Conservation (phyloP, 2,888 invertebrate genomes). For the Onthophagus sagittarius region DNA sequence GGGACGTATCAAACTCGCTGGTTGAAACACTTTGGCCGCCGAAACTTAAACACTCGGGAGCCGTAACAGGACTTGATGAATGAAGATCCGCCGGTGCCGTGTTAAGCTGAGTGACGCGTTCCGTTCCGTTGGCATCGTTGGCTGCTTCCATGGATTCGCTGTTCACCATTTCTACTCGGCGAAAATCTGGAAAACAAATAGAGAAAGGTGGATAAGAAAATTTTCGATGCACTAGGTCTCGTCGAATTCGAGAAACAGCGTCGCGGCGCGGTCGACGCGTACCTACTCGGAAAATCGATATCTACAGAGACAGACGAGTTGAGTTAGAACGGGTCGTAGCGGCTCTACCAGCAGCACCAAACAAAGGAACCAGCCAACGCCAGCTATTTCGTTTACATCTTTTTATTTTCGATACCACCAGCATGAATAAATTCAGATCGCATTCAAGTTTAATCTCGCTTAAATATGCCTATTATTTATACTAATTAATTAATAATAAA, state of each 20-base stretch:
- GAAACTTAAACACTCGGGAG: conserved; percentile 30
- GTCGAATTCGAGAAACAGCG: not conserved
- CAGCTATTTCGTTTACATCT: not conserved
- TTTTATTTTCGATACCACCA: not conserved
- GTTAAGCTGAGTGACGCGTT: conserved; percentile 35
- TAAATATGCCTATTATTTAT: too few species aligned
- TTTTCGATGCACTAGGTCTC: not conserved
- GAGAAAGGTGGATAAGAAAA: too few species aligned
- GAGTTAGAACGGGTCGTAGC: not conserved
- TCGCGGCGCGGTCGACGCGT: not conserved
- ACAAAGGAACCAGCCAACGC: not conserved
- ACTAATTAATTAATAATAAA: too few species aligned
- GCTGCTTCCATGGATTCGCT: conserved; percentile 42
- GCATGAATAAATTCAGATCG: not conserved
- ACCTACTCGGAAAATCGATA: not conserved
- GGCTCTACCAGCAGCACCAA: not conserved
- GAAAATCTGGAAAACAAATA: not conserved
- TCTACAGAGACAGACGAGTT: not conserved
- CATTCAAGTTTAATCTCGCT: not conserved
- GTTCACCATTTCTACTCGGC: conserved; percentile 39
- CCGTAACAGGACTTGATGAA: conserved; percentile 34
- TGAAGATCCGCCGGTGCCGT: conserved; percentile 30
- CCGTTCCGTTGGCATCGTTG: conserved; percentile 38
- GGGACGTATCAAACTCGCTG: conserved; percentile 34
- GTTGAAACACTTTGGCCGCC: conserved; percentile 33